Evolutionary conservation across 2,888 invertebrate species (phyloP).

Genomic region (Rhingia rostrata): DNA sequence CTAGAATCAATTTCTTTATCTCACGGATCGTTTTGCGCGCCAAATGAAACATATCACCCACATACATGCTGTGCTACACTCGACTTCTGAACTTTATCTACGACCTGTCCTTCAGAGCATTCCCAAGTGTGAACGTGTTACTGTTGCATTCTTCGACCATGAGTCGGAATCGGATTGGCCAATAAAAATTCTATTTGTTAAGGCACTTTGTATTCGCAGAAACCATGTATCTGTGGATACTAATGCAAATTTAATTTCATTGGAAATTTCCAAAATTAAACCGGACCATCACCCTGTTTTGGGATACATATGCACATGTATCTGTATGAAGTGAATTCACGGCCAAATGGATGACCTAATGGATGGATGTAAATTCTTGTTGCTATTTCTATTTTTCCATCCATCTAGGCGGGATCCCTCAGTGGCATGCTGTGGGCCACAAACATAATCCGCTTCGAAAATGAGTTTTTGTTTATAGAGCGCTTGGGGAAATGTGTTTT

Average conservation of each 20-base stretch:
- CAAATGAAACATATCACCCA: slow-evolving; percentile 13
- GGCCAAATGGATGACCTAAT: slow-evolving; percentile 60
- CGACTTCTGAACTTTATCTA: slow-evolving; percentile 35
- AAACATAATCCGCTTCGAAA: slow-evolving; percentile 27
- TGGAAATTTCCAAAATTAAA: slow-evolving; percentile 37
- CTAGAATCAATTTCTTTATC: slow-evolving; percentile 1
- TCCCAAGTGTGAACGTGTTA: slow-evolving; percentile 12
- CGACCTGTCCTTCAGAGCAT: slow-evolving; percentile 54
- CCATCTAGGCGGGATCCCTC: slow-evolving; percentile 49
- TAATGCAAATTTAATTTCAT: slow-evolving; percentile 1
- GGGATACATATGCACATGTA: background rate
- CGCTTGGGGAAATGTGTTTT: slow-evolving; percentile 23
- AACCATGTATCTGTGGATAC: background rate
- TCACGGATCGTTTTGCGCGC: background rate
- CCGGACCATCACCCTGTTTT: background rate
- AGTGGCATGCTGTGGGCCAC: slow-evolving; percentile 1
- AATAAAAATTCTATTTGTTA: slow-evolving; percentile 4
- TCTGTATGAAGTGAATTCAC: slow-evolving; percentile 32
- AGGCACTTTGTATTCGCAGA: background rate
- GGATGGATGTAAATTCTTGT: slow-evolving; percentile 55
- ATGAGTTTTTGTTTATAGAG: slow-evolving; percentile 51
- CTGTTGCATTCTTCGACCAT: slow-evolving; percentile 46
- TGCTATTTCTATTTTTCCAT: slow-evolving; percentile 62
- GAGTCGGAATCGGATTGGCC: slow-evolving; percentile 21
- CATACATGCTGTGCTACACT: background rate